Evolutionary conservation across 1,140 invertebrate species (phyloP).

Genomic region (Papilio glaucus): DNA sequence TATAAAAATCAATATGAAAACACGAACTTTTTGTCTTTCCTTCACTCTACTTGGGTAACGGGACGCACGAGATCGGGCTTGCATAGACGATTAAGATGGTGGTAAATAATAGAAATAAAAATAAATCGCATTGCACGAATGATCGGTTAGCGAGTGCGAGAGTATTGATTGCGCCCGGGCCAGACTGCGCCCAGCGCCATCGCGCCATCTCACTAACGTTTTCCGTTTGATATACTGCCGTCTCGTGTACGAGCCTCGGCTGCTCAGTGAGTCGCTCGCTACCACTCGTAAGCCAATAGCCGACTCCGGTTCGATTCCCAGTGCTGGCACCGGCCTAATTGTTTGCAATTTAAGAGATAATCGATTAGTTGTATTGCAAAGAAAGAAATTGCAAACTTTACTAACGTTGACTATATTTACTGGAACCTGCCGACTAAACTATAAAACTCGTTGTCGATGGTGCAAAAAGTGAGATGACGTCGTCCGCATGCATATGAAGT

Average conservation of each 20-base stretch:
- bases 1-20: too few species aligned
- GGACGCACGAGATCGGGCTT: not conserved
- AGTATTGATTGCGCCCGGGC: not conserved
- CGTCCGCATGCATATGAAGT: not conserved
- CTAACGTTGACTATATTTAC: too few species aligned
- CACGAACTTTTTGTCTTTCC: too few species aligned
- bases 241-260: not conserved
- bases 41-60: not conserved
- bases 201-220: not conserved
- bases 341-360: too few species aligned
- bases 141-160: not conserved
- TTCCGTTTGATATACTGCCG: not conserved
- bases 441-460: too few species aligned
- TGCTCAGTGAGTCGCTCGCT: not conserved
- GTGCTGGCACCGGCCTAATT: not conserved
- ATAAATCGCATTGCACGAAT: not conserved
- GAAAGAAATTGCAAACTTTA: too few species aligned
- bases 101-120: not conserved
- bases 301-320: not conserved
- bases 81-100: not conserved
- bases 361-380: too few species aligned
- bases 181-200: constrained; percentile 7
- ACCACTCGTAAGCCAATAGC: not conserved
- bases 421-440: too few species aligned
- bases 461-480: too few species aligned